These are phyloP conservation scores for Drosophila nannoptera DNA, from an alignment of 1,140 invertebrate species.

Conservation along the genomic window DNA sequence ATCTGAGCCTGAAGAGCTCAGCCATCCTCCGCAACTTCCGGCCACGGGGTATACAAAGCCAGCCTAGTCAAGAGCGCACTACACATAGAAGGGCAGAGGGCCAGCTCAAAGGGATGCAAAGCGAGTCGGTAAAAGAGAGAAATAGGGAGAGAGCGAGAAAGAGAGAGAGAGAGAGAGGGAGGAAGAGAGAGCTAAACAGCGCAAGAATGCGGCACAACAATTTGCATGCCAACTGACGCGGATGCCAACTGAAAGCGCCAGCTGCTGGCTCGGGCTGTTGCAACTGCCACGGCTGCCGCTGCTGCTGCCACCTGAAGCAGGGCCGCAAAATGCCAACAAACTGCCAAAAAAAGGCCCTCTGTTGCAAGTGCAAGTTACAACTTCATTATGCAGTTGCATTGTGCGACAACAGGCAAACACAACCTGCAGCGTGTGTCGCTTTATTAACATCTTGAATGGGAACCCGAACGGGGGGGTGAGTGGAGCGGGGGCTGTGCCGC, in stretches of 20 bases:
- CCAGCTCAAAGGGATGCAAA: not conserved
- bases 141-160: not conserved
- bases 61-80: slow-evolving; percentile 30
- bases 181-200: slow-evolving; percentile 21
- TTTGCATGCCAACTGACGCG: slow-evolving; percentile 32
- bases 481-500: slow-evolving; percentile 21
- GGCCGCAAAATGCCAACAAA: slow-evolving; percentile 23
- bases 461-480: not conserved
- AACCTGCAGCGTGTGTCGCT: slow-evolving; percentile 61
- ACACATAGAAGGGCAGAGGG: slow-evolving; percentile 3
- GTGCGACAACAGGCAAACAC: slow-evolving; percentile 12
- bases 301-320: slow-evolving; percentile 16
- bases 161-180: not conserved
- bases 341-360: slow-evolving; percentile 44
- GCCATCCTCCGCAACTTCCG: not conserved
- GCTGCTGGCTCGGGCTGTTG: not conserved
- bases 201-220: slow-evolving; percentile 32
- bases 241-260: slow-evolving; percentile 15
- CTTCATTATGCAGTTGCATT: slow-evolving; percentile 62
- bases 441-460: slow-evolving; percentile 73
- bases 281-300: not conserved
- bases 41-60: not conserved
- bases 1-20: not conserved
- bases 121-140: too few species aligned
- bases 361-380: slow-evolving; percentile 47